These are phyloP conservation scores for Pangasianodon gigas DNA, from an alignment of 2,113 vertebrate species.

Conservation along the genomic window DNA sequence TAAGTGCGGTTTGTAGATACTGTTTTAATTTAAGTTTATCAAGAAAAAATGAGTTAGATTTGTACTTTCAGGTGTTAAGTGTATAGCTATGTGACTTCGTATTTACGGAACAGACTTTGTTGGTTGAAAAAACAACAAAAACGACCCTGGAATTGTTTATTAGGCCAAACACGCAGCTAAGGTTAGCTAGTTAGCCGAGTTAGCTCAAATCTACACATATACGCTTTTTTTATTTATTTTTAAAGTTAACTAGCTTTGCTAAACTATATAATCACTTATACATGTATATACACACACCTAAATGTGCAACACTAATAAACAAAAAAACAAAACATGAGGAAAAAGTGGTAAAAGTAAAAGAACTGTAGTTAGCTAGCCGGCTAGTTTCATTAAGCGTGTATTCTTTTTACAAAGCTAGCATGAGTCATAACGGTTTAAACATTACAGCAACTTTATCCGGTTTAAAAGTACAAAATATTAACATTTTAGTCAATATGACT, in stretches of 20 bases:
- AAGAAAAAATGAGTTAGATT: not conserved
- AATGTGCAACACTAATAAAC: not conserved
- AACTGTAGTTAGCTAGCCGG: not conserved
- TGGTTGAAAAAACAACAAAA: too few species aligned
- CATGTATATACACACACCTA: not conserved
- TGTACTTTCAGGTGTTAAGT: not conserved
- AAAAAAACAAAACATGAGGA: not conserved
- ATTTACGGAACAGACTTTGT: too few species aligned
- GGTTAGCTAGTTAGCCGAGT: not conserved
- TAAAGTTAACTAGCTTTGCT: not conserved
- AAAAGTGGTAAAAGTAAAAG: not conserved
- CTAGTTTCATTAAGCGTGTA: not conserved
- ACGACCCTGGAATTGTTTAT: not conserved
- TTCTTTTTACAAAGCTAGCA: not conserved
- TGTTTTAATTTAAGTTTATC: not conserved
- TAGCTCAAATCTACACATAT: not conserved
- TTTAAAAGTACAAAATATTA: not conserved
- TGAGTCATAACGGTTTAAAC: not conserved
- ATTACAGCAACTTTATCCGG: rapidly evolving
- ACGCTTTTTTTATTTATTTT: not conserved
- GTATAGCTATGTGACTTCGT: rapidly evolving
- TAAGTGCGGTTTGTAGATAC: conserved; percentile 51
- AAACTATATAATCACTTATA: not conserved
- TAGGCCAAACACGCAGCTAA: not conserved
- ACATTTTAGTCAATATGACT: not conserved